A percentile compares a stretch with the other conserved stretches of the same genome.
phyloP scores from a whole-genome alignment of 2,888 invertebrate genomes.

The Zygogramma bicolorata region DNA sequence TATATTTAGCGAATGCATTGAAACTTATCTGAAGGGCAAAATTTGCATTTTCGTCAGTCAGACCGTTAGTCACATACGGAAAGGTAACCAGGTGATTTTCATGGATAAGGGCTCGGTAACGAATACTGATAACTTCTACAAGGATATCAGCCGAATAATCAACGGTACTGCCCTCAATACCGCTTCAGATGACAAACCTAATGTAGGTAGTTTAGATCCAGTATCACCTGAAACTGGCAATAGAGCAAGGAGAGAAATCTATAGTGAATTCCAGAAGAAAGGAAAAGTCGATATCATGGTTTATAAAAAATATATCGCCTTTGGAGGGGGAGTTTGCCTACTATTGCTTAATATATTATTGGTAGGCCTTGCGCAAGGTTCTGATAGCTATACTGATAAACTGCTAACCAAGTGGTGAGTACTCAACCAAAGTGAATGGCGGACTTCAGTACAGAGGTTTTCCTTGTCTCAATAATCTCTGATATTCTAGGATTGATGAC shows the following conservation, averaged over 20 bases:
- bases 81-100: slow-evolving; percentile 56
- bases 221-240: slow-evolving; percentile 48
- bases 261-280: slow-evolving; percentile 53
- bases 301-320: slow-evolving; percentile 54
- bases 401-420: slow-evolving; percentile 55
- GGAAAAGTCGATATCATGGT: slow-evolving; percentile 52
- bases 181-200: slow-evolving; percentile 49
- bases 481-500: slow-evolving; percentile 46
- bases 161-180: background rate
- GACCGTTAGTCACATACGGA: slow-evolving; percentile 73
- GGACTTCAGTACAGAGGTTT: background rate
- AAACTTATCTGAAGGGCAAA: slow-evolving; percentile 72
- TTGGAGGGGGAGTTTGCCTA: slow-evolving; percentile 51
- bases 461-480: background rate
- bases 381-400: slow-evolving; percentile 52
- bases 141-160: slow-evolving; percentile 68
- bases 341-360: slow-evolving; percentile 42
- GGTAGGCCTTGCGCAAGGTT: slow-evolving; percentile 47
- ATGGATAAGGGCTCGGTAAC: slow-evolving; percentile 67
- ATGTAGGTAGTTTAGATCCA: slow-evolving; percentile 50
- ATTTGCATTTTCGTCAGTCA: slow-evolving; percentile 81
- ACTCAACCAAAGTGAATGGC: background rate
- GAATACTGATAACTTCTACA: slow-evolving; percentile 74
- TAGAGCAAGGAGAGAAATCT: slow-evolving; percentile 48
- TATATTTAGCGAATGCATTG: slow-evolving; percentile 84